phyloP scores from a whole-genome alignment of 1,140 invertebrate genomes.

The Hypsibius dujardini region DNA sequence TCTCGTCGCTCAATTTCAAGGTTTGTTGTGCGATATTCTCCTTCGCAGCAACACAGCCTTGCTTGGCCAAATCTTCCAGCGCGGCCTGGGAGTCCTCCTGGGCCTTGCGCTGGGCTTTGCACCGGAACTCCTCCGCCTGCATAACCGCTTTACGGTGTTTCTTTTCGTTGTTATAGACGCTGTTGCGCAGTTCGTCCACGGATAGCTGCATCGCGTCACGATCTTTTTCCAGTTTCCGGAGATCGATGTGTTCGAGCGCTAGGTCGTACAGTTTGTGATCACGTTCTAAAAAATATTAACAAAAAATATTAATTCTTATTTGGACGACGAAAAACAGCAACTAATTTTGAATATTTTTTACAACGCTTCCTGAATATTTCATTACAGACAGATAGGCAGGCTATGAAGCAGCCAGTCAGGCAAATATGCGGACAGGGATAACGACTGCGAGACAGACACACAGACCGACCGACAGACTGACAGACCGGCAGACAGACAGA shows the following conservation, averaged over 20 bases:
- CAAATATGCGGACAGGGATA: too few relatives aligned
- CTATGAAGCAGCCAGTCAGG: too few relatives aligned
- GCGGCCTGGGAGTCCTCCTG: not conserved
- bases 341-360: too few relatives aligned
- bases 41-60: not conserved
- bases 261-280: not conserved
- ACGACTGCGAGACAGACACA: too few relatives aligned
- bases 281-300: not conserved
- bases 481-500: not conserved
- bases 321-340: too few relatives aligned
- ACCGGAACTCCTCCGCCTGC: not conserved
- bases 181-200: not conserved
- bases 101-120: not conserved
- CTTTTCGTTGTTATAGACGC: not conserved
- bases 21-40: conserved; percentile 6
- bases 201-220: conserved; percentile 5
- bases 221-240: conserved; percentile 12
- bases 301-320: too few relatives aligned
- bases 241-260: not conserved
- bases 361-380: too few relatives aligned
- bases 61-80: not conserved
- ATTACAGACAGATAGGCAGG: too few relatives aligned
- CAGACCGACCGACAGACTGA: not conserved
- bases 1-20: not conserved
- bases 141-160: not conserved